Base-by-base conservation (phyloP, 2,888 invertebrate genomes). In the Euzophera pinguis region DNA sequence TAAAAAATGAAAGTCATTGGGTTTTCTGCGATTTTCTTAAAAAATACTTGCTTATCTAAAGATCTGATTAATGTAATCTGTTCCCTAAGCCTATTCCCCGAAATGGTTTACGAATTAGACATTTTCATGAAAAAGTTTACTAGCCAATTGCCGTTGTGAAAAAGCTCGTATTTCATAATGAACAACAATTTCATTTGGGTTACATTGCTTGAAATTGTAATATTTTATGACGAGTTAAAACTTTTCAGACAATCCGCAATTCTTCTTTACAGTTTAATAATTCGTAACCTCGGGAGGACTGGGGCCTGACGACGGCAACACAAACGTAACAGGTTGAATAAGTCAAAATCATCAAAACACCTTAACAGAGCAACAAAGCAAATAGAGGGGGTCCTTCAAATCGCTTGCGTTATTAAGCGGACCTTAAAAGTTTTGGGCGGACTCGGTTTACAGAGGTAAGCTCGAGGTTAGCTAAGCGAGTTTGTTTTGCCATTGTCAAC, bases 341-440 rank as follows among this genome's bases (percentile, higher is more conserved):
- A 87, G 84, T 86, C 84, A 82, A 84, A 87, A 88, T 90, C 88
- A 87, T 88, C 87, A 89, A 90, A 88, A 89, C 85, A 86, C 84
- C 84, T 84, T 71, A 71, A 80, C 75, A 79, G 81, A 84, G 81
- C 79, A 82, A 84, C 81, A 81, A 77, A 76, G 82, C 76, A 89
- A 89, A 88, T 81, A 88, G 78, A 81, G 84, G 83, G n/a, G 77
- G 79, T 75, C 81, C 84, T 83, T 65, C 79, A 84, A 88, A 87
- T 85, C 84, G 84, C 87, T 83, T 79, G 83, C 83, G 80, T 88
- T 88, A 88, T 88, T 88, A 90, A 79, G 78, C 77, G 80, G 73
- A 76, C 84, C 87, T 85, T 83, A 84, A 90, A 89, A 89, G 84
- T 88, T 90, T 84, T 82, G 80, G 84, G 83, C 77, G 78, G 73